Evolutionary conservation across 2,888 invertebrate species (phyloP), one percentile per base, ranked within the genome.

Genomic region (Ophion ventricosus): DNA sequence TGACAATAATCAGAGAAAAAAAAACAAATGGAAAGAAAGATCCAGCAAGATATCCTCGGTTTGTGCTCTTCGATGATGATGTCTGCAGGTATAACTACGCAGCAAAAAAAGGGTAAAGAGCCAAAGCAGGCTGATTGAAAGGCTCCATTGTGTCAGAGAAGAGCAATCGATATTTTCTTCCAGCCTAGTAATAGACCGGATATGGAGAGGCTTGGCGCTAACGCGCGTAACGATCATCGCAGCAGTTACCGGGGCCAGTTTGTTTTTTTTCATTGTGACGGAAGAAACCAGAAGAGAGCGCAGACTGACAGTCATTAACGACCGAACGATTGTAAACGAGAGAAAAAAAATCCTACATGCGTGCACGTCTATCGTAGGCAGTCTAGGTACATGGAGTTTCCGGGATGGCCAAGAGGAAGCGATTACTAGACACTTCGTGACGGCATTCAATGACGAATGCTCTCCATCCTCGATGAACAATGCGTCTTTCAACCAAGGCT

Each of bases 101-200:
- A 10, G 43, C 43, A 11, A 10, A n/a, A 10, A n/a, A 14, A 75
- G 57, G 35, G 23, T 35, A 49, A 29, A 20, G 2, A 66, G 54
- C n/a, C 64, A 59, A 43, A 8, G 54, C 43, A 40, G 20, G 0
- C 61, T 11, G 20, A 70, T 20, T 56, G 35, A 49, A 66, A 61
- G 67, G 26, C 43, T 25, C 10, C 23, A 43, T 73, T 57, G 74
- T 73, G 57, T 5, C 26, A 40, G 23, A 20, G 43, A 54, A 49
- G 40, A 67, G 80, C 83, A 83, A 83, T 83, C 83, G 61, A 83
- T 83, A 83, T 80, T 79, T 83, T 83, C 64, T 70, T 1, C 63
- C 64, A 75, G 64, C 64, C 20, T 61, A 20, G 40, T 75, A 67
- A 83, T 20, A 63, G 63, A 20, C 49, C 79, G 64, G 79, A 83